These are phyloP conservation scores for Alosa sapidissima DNA, from an alignment of 2,797 vertebrate species.

Conservation along the genomic window DNA sequence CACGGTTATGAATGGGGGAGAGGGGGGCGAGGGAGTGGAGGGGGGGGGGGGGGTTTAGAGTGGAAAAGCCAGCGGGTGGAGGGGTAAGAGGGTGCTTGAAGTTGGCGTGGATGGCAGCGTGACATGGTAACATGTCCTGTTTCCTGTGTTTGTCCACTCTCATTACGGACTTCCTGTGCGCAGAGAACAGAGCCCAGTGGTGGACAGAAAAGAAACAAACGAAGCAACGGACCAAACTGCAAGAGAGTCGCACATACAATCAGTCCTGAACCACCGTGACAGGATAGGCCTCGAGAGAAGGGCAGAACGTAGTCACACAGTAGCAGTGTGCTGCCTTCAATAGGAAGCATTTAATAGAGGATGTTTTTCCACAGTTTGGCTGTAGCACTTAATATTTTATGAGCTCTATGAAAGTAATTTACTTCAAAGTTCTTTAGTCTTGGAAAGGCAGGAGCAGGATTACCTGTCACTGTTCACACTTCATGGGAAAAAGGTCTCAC, in stretches of 20 bases:
- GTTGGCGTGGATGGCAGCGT: slow-evolving; percentile 65
- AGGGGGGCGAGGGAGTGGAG: slow-evolving; percentile 27
- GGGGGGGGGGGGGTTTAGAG: slow-evolving; percentile 25
- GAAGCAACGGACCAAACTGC: slow-evolving; percentile 48
- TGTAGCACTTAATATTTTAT: neutral
- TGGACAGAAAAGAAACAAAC: slow-evolving; percentile 41
- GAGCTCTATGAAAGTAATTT: neutral
- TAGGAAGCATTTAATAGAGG: neutral
- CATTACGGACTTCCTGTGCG: slow-evolving; percentile 75
- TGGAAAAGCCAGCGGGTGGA: slow-evolving; percentile 20
- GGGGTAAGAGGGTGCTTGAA: slow-evolving; percentile 62
- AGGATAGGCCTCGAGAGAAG: neutral
- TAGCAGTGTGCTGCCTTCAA: neutral
- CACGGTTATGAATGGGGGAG: neutral
- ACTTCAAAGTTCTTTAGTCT: neutral
- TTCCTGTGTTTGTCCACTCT: slow-evolving; percentile 81
- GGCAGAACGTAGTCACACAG: neutral
- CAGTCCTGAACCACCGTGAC: neutral
- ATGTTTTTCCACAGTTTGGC: neutral
- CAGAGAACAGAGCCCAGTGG: slow-evolving; percentile 27
- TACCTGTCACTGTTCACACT: neutral
- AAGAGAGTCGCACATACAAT: neutral
- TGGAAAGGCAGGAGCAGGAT: neutral
- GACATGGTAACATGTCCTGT: slow-evolving; percentile 70
- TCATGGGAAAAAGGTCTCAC: neutral